Evolutionary conservation across 1,140 invertebrate genomes (phyloP).

Genomic region (Homarus americanus): DNA sequence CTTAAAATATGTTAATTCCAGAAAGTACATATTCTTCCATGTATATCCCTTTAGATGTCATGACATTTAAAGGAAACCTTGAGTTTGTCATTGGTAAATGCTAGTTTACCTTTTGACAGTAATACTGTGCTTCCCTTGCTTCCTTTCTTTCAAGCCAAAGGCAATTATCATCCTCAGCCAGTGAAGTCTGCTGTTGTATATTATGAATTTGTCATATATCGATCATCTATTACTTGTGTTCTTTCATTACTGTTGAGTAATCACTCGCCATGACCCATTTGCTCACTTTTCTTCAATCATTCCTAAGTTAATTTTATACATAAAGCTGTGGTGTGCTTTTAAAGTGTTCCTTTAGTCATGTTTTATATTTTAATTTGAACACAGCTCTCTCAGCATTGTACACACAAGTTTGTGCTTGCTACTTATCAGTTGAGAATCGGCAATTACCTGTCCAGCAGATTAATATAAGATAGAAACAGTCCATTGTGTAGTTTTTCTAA

Average conservation of each 20-base stretch:
- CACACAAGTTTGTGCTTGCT: not conserved
- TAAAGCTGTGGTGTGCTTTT: constrained; percentile 32
- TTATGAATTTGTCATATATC: constrained; percentile 36
- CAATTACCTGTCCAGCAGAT: not conserved
- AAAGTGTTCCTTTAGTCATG: constrained; percentile 64
- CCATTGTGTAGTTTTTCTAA: not conserved
- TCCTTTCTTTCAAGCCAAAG: constrained; percentile 61
- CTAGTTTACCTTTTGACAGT: no score
- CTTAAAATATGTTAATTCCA: not conserved
- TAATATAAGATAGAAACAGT: constrained; percentile 8
- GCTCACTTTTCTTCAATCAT: constrained; percentile 61
- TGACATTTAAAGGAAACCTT: constrained; percentile 23
- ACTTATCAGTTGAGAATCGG: not conserved
- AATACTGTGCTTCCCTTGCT: constrained; percentile 49
- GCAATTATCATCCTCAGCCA: constrained; percentile 56
- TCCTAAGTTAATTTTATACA: constrained; percentile 62
- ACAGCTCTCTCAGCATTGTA: constrained; percentile 51
- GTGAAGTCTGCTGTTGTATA: constrained; percentile 36
- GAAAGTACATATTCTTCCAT: not conserved
- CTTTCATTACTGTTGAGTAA: constrained; percentile 22
- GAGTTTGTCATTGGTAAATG: not conserved
- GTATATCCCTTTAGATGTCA: not conserved
- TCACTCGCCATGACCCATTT: constrained; percentile 45
- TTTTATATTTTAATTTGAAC: constrained; percentile 56
- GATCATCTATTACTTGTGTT: constrained; percentile 26